Conservation (phyloP, 2,888 invertebrate genomes). For the Clivina fossor region DNA sequence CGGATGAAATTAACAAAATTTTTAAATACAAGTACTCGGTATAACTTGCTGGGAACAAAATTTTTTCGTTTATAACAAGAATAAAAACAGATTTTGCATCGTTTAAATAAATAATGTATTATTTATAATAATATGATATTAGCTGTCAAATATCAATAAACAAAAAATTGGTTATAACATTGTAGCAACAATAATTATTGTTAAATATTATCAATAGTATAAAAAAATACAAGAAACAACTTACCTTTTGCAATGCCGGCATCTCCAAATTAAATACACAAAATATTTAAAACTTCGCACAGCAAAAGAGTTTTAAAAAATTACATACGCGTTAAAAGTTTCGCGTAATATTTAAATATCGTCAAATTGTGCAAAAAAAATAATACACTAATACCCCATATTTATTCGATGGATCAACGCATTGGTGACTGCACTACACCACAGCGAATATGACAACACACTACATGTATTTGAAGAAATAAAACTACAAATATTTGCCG, state of each 20-base stretch:
- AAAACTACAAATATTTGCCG: slow-evolving; percentile 12
- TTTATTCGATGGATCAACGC: background rate
- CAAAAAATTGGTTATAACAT: background rate
- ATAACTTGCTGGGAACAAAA: too few relatives aligned
- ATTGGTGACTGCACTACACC: slow-evolving; percentile 11
- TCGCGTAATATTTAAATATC: slow-evolving; percentile 6
- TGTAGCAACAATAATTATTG: background rate
- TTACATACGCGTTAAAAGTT: slow-evolving; percentile 5
- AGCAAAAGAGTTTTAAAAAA: slow-evolving; percentile 12
- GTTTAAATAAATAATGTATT: too few relatives aligned
- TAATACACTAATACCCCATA: slow-evolving; percentile 23
- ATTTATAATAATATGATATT: too few relatives aligned
- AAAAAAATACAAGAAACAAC: background rate
- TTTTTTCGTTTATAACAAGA: too few relatives aligned
- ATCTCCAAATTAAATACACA: too few relatives aligned
- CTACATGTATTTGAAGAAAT: slow-evolving; percentile 4
- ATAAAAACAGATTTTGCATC: too few relatives aligned
- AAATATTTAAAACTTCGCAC: slow-evolving; percentile 1
- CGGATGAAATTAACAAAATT: too few relatives aligned
- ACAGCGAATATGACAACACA: slow-evolving; percentile 18
- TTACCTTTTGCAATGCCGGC: slow-evolving; percentile 29
- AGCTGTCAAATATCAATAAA: background rate
- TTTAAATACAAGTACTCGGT: too few relatives aligned
- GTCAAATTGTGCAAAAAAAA: too few relatives aligned
- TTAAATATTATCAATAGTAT: background rate